Evolutionary conservation across 2,888 invertebrate species (phyloP).

Genomic region (Chymomyza caudatula): DNA sequence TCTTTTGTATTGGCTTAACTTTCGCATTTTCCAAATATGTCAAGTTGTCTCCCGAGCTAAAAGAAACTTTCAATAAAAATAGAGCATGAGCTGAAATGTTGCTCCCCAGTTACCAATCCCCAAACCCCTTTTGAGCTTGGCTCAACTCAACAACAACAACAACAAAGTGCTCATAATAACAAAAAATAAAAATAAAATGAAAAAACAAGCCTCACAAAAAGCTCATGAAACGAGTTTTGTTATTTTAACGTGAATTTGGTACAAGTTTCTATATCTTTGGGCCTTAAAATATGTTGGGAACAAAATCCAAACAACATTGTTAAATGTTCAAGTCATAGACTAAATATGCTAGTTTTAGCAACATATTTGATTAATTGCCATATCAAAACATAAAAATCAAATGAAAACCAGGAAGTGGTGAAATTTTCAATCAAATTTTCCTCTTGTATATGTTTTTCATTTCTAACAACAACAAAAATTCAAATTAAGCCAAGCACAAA

Average conservation of each 20-base stretch:
- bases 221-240: not conserved
- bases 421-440: constrained; percentile 30
- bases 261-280: not conserved
- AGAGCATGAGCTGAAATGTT: not conserved
- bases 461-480: constrained; percentile 1
- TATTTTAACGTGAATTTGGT: not conserved
- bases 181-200: not conserved
- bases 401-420: constrained; percentile 31
- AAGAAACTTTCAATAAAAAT: not conserved
- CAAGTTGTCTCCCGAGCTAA: not conserved
- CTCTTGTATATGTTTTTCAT: not conserved
- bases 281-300: not conserved
- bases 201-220: not conserved
- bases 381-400: constrained; percentile 3
- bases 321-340: not conserved
- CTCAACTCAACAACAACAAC: not conserved
- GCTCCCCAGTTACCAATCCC: too few relatives aligned
- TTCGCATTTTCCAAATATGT: not conserved
- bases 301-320: not conserved
- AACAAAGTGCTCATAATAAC: not conserved
- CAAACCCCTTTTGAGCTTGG: not conserved
- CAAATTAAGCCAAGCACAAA: constrained; percentile 1
- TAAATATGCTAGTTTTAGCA: too few relatives aligned
- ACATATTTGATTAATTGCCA: too few relatives aligned
- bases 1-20: not conserved